These are phyloP conservation scores for Spicauda simplicius DNA, from an alignment of 2,888 invertebrate genomes.

Conservation along the genomic window DNA sequence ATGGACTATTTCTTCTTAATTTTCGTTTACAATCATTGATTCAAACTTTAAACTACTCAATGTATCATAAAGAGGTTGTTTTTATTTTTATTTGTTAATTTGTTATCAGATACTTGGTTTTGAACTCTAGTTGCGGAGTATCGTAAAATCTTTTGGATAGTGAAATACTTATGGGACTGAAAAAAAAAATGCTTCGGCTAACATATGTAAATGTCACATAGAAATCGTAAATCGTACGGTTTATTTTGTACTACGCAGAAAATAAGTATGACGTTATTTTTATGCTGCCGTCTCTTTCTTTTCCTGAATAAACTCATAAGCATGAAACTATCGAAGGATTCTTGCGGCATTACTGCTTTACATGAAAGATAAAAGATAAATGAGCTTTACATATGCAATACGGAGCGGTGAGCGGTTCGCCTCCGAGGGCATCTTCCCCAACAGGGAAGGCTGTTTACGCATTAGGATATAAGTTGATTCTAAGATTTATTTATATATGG, in stretches of 20 bases:
- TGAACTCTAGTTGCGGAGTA: not conserved
- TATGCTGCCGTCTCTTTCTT: too few relatives aligned
- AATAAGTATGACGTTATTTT: too few relatives aligned
- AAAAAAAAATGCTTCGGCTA: too few relatives aligned
- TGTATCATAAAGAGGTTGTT: not conserved
- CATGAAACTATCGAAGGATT: not conserved
- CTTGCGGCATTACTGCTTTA: not conserved
- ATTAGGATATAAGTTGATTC: slow-evolving; percentile 43
- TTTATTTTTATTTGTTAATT: not conserved
- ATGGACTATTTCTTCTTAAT: not conserved
- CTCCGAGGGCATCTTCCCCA: not conserved
- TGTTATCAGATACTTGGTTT: not conserved
- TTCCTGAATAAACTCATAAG: too few relatives aligned
- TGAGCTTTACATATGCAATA: slow-evolving; percentile 5
- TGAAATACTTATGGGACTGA: not conserved
- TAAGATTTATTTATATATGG: slow-evolving; percentile 51
- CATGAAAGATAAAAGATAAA: not conserved
- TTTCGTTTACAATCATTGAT: not conserved
- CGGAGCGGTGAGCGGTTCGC: not conserved
- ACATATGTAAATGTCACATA: too few relatives aligned
- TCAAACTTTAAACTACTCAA: not conserved
- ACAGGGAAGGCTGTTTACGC: not conserved
- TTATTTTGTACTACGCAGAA: too few relatives aligned
- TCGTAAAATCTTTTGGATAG: not conserved
- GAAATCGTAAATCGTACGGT: too few relatives aligned